phyloP scores from a whole-genome alignment of 2,113 vertebrate genomes.

The Halcyon senegalensis region DNA sequence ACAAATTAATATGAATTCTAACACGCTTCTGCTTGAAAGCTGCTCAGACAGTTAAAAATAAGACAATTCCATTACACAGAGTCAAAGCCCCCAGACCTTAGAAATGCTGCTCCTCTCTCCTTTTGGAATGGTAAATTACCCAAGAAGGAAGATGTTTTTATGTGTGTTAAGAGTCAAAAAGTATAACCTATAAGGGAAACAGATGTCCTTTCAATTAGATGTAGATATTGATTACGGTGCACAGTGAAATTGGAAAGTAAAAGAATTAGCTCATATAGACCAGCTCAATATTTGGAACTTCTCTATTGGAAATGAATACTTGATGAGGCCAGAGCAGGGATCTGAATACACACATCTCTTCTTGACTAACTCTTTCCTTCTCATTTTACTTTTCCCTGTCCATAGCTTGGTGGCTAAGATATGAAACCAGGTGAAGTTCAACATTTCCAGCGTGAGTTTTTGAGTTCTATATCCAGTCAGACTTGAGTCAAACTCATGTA shows the following conservation, averaged over 20 bases:
- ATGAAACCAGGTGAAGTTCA: not conserved
- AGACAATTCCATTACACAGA: not conserved
- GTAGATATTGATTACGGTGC: not conserved
- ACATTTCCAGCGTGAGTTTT: not conserved
- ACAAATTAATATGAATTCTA: not conserved
- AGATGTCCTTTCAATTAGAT: not conserved
- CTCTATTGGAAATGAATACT: not conserved
- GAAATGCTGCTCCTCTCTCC: not conserved
- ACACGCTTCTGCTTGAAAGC: slow-evolving; percentile 15
- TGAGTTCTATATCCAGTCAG: not conserved
- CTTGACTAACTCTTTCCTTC: not conserved
- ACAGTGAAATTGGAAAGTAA: not conserved
- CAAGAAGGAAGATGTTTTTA: not conserved
- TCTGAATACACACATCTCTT: not conserved
- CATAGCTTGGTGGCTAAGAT: not conserved
- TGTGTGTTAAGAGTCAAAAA: not conserved
- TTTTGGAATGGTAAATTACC: not conserved
- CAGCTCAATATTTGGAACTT: not conserved
- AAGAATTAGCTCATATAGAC: not conserved
- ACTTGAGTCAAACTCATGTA: rapidly evolving
- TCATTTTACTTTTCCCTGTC: not conserved
- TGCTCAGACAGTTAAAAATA: slow-evolving; percentile 37
- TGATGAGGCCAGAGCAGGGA: not conserved
- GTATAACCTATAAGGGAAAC: not conserved
- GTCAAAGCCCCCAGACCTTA: not conserved